Evolutionary conservation across 2,888 invertebrate genomes (phyloP).

Genomic region (Furcula furcula): DNA sequence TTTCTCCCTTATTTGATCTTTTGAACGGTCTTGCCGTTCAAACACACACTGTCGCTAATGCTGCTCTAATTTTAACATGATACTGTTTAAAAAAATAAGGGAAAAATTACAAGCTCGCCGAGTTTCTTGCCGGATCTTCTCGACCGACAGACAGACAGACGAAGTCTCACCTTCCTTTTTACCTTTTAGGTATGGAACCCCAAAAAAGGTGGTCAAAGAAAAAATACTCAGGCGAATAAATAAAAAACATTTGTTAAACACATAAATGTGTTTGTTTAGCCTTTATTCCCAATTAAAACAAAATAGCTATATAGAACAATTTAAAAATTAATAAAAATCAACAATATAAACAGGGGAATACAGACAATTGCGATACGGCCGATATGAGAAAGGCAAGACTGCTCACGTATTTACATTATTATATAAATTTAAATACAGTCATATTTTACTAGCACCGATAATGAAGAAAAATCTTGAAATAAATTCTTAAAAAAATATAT

Average conservation of each 20-base stretch:
- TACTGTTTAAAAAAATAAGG: no score
- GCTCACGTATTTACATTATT: constrained; percentile 7
- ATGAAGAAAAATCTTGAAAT: background rate
- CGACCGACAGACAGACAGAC: no score
- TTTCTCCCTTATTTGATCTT: no score
- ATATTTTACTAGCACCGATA: background rate
- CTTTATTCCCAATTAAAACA: constrained; percentile 18
- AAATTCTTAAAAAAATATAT: background rate
- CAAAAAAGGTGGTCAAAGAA: no score
- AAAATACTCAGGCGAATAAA: constrained; percentile 1
- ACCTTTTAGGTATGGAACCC: no score
- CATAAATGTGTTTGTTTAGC: constrained; percentile 24
- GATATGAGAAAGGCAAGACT: constrained; percentile 22
- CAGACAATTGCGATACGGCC: constrained; percentile 29
- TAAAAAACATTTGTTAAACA: constrained; percentile 6
- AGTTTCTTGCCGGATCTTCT: no score
- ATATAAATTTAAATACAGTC: background rate
- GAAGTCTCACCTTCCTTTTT: no score
- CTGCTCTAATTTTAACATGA: no score
- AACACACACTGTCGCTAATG: no score
- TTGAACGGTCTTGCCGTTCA: no score
- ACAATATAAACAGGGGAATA: constrained; percentile 13
- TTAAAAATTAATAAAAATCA: constrained; percentile 4
- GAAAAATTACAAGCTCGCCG: no score
- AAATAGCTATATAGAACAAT: constrained; percentile 20